phyloP scores from a whole-genome alignment of 2,113 vertebrate species.

The Pelobates fuscus region DNA sequence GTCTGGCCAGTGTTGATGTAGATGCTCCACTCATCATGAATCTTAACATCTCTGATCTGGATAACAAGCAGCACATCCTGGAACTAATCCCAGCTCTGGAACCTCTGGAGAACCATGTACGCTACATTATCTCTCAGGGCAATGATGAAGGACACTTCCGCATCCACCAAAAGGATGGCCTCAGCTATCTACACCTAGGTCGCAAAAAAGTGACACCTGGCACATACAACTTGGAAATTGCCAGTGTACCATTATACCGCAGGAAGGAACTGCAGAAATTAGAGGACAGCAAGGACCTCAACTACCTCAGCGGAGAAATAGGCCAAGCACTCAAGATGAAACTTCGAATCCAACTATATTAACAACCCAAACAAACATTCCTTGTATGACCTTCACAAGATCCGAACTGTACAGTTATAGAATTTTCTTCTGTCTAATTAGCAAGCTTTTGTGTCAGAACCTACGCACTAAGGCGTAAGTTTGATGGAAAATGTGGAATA shows the following conservation, averaged over 20 bases:
- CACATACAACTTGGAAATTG: slow-evolving; percentile 81
- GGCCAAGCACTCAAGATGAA: slow-evolving; percentile 84
- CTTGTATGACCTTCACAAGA: slow-evolving; percentile 21
- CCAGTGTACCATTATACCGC: slow-evolving; percentile 78
- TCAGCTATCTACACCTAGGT: slow-evolving; percentile 80
- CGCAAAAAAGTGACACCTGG: slow-evolving; percentile 70
- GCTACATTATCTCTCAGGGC: slow-evolving; percentile 80
- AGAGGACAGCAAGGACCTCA: slow-evolving; percentile 76
- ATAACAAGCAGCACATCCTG: slow-evolving; percentile 80
- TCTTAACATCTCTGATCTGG: slow-evolving; percentile 75
- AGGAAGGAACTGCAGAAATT: slow-evolving; percentile 73
- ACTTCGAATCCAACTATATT: slow-evolving; percentile 86
- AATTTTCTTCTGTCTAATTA: slow-evolving; percentile 52
- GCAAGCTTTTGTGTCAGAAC: slow-evolving; percentile 49
- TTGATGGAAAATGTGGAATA: slow-evolving; percentile 46
- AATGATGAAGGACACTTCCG: slow-evolving; percentile 79
- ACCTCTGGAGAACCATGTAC: slow-evolving; percentile 75
- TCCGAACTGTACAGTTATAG: slow-evolving; percentile 47
- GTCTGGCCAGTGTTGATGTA: slow-evolving; percentile 84
- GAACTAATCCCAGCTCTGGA: slow-evolving; percentile 83
- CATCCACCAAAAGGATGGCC: slow-evolving; percentile 78
- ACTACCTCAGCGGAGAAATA: slow-evolving; percentile 80
- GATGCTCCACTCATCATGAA: slow-evolving; percentile 78
- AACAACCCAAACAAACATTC: slow-evolving; percentile 51
- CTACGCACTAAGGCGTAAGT: slow-evolving; percentile 37